phyloP scores from a whole-genome alignment of 2,888 invertebrate species.

The Mantis religiosa region DNA sequence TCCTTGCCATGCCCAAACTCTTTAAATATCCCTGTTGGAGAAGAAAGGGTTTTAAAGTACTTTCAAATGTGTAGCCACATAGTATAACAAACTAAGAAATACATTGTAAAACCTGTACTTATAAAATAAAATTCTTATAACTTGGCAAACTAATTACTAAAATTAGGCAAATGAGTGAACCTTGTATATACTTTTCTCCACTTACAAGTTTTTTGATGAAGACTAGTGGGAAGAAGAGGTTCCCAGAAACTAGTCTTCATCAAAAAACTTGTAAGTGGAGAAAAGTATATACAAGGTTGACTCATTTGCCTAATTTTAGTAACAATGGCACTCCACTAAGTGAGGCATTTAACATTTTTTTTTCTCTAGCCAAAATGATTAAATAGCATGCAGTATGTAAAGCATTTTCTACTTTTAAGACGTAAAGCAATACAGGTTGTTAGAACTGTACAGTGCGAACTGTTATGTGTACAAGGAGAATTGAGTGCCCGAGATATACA shows the following conservation, averaged over 20 bases:
- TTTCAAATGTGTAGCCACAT: background rate
- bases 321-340: too few relatives aligned
- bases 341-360: background rate
- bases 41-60: background rate
- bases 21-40: conserved; percentile 75
- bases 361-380: background rate
- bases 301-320: too few relatives aligned
- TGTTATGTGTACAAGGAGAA: background rate
- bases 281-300: too few relatives aligned
- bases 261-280: too few relatives aligned
- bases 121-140: background rate
- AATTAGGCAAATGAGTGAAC: too few relatives aligned
- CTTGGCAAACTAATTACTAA: too few relatives aligned
- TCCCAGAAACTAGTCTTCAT: too few relatives aligned
- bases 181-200: too few relatives aligned
- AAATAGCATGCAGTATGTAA: background rate
- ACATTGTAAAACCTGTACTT: background rate
- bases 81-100: background rate
- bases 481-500: too few relatives aligned
- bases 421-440: background rate
- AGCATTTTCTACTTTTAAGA: background rate
- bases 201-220: too few relatives aligned
- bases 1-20: conserved; percentile 91
- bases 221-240: too few relatives aligned
- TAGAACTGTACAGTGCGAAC: background rate